A percentile compares a stretch with the other conserved stretches of the same genome.
Evolutionary conservation across 1,140 invertebrate species (phyloP).

Genomic region (Bathynomus jamesi): DNA sequence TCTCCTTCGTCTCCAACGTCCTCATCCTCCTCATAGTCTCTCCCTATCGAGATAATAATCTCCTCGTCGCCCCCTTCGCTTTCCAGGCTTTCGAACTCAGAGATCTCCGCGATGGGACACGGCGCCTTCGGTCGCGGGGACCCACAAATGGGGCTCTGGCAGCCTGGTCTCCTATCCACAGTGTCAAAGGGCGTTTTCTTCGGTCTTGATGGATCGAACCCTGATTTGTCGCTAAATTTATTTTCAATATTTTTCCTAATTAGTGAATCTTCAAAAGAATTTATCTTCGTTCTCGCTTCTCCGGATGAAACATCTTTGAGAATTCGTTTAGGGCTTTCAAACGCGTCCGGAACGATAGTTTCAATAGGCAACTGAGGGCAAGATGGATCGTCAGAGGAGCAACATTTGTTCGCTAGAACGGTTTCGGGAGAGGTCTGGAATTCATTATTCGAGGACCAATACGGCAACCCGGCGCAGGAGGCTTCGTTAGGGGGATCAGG

Average conservation of each 20-base stretch:
- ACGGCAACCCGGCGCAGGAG: neutral
- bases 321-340: constrained; percentile 10
- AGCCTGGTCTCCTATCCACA: constrained; percentile 10
- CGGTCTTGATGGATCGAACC: neutral
- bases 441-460: neutral
- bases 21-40: constrained; percentile 10
- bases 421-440: constrained; percentile 1
- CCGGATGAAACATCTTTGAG: constrained; percentile 4
- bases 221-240: constrained; percentile 4
- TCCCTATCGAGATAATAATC: neutral
- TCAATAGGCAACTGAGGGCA: constrained; percentile 11
- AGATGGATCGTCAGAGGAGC: constrained; percentile 9
- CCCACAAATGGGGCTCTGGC: constrained; percentile 12
- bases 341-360: neutral
- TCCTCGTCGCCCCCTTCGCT: neutral
- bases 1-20: neutral
- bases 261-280: constrained; percentile 2
- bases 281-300: neutral
- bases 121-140: constrained; percentile 7
- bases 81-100: constrained; percentile 5
- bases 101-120: neutral
- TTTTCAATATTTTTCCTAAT: neutral
- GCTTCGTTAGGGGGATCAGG: constrained; percentile 1
- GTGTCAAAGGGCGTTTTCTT: neutral
- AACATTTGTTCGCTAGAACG: constrained; percentile 11